Conservation (phyloP, 1,140 invertebrate species). For the Hestina assimilis region DNA sequence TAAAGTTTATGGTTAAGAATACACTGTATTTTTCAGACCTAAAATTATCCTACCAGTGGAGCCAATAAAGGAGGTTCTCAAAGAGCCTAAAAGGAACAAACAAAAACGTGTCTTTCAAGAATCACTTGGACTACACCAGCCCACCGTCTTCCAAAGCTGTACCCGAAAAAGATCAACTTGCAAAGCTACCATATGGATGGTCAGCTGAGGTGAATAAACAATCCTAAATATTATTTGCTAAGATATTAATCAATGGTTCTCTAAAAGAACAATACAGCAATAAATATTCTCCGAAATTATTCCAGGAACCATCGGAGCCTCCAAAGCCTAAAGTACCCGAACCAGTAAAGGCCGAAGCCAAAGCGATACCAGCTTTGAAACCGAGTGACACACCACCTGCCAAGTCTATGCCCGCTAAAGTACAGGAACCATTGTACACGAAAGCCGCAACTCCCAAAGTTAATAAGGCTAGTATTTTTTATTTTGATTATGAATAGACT, state of each 20-base stretch:
- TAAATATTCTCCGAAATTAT: too few species aligned
- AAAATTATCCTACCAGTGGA: slow-evolving; percentile 58
- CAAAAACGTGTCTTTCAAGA: slow-evolving; percentile 77
- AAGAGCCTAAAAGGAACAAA: slow-evolving; percentile 71
- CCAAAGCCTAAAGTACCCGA: slow-evolving; percentile 42
- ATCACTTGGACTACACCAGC: slow-evolving; percentile 72
- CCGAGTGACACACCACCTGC: slow-evolving; percentile 46
- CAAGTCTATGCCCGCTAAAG: slow-evolving; percentile 58
- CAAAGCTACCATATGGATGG: slow-evolving; percentile 74
- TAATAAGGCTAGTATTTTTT: slow-evolving; percentile 39
- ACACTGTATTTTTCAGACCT: slow-evolving; percentile 33
- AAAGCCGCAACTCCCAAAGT: slow-evolving; percentile 64
- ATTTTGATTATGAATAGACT: not conserved
- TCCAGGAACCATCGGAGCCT: slow-evolving; percentile 52
- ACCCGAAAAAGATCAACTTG: slow-evolving; percentile 75
- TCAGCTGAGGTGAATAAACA: slow-evolving; percentile 55
- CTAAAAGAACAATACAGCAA: too few species aligned
- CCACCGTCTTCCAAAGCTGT: slow-evolving; percentile 67
- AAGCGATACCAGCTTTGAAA: slow-evolving; percentile 57
- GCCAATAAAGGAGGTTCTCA: slow-evolving; percentile 50
- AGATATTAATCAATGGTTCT: too few species aligned
- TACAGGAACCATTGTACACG: slow-evolving; percentile 63
- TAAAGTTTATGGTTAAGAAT: too few species aligned
- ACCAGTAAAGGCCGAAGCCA: slow-evolving; percentile 52
- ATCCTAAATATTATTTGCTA: too few species aligned